These are phyloP conservation scores for Mythimna pallens DNA, from an alignment of 2,888 invertebrate genomes.

Conservation along the genomic window DNA sequence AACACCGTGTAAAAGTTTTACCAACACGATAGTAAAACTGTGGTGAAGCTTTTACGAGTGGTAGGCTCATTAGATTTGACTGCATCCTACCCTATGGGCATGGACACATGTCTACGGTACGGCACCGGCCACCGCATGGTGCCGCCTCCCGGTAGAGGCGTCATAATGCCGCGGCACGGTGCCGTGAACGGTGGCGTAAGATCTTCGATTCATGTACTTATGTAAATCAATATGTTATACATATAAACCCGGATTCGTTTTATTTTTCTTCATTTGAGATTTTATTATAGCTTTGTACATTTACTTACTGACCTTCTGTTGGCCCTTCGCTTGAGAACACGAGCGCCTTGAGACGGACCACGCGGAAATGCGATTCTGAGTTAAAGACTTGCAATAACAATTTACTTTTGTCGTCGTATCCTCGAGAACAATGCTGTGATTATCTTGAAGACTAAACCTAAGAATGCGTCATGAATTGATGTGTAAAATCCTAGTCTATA, in stretches of 20 bases:
- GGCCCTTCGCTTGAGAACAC: conserved; percentile 70
- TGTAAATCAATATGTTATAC: conserved; percentile 7
- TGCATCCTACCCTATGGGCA: no score
- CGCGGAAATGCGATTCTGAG: conserved; percentile 70
- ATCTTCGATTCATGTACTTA: no score
- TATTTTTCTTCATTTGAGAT: conserved; percentile 38
- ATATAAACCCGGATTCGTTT: conserved; percentile 21
- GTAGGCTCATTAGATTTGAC: no score
- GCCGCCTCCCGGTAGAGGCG: no score
- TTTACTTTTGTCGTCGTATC: conserved; percentile 67
- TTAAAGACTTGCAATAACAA: conserved; percentile 63
- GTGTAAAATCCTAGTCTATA: not conserved
- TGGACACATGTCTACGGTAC: no score
- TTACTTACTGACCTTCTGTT: conserved; percentile 63
- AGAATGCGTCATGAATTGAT: conserved; percentile 6
- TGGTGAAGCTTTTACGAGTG: no score
- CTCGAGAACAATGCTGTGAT: conserved; percentile 24
- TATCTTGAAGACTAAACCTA: conserved; percentile 8
- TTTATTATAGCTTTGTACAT: conserved; percentile 38
- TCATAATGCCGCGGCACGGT: no score
- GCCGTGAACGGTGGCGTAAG: no score
- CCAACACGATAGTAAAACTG: no score
- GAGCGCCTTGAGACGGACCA: conserved; percentile 75
- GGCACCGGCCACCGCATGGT: no score
- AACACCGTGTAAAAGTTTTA: no score